phyloP scores from a whole-genome alignment of 2,113 vertebrate genomes.

The Podiceps cristatus region DNA sequence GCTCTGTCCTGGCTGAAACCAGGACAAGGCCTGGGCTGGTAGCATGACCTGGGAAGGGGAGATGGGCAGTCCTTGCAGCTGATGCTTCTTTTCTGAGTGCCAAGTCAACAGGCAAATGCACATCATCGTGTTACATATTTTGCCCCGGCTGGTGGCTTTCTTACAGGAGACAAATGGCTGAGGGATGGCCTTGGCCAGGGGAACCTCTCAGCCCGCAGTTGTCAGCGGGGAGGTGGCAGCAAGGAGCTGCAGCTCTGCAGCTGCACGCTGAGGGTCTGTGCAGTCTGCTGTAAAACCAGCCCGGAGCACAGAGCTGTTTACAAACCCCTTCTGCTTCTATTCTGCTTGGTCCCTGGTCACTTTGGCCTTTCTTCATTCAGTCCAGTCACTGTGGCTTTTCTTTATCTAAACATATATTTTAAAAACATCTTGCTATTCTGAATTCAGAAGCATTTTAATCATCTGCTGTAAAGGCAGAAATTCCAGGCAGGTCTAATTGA shows the following conservation, averaged over 20 bases:
- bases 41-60: not conserved
- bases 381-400: not conserved
- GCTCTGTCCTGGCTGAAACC: too few species aligned
- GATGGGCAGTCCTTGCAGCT: not conserved
- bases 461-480: not conserved
- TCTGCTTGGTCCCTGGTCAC: not conserved
- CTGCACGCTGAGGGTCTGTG: not conserved
- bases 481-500: not conserved
- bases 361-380: not conserved
- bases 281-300: not conserved
- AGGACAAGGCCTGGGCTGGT: not conserved
- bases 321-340: not conserved
- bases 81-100: not conserved
- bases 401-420: not conserved
- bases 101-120: not conserved
- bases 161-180: not conserved
- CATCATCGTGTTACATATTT: accelerated
- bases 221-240: not conserved
- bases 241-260: not conserved
- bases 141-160: not conserved
- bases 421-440: not conserved
- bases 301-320: not conserved
- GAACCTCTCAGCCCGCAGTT: not conserved
- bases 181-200: not conserved
- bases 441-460: not conserved